Conservation (phyloP, 2,888 invertebrate genomes). For the Mactromeris polynyma region DNA sequence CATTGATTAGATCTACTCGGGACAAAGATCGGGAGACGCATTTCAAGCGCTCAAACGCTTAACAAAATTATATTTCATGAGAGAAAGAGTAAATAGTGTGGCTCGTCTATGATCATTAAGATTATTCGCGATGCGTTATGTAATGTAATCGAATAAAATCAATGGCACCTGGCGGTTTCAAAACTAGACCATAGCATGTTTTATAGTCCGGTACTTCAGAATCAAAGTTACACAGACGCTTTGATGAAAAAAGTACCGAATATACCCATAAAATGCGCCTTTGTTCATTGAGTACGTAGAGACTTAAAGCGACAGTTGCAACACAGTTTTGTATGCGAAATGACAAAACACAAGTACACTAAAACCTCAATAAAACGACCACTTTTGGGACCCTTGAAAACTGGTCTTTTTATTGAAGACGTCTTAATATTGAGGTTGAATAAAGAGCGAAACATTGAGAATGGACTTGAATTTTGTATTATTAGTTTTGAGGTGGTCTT, state of each 20-base stretch:
- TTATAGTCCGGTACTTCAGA: background rate
- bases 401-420: too few relatives aligned
- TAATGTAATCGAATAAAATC: slow-evolving; percentile 5
- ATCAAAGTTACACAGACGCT: background rate
- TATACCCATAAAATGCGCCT: too few relatives aligned
- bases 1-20: background rate
- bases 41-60: background rate
- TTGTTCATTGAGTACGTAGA: too few relatives aligned
- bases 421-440: too few relatives aligned
- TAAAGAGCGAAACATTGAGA: too few relatives aligned
- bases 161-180: background rate
- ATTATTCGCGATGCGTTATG: background rate
- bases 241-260: background rate
- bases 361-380: too few relatives aligned
- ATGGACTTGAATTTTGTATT: too few relatives aligned
- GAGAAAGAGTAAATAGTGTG: background rate
- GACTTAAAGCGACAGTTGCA: too few relatives aligned
- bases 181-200: background rate
- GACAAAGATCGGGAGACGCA: background rate
- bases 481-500: too few relatives aligned
- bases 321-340: too few relatives aligned
- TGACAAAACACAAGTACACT: too few relatives aligned
- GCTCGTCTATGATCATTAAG: background rate
- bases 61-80: background rate
- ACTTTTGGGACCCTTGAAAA: too few relatives aligned